These are phyloP conservation scores for Eonycteris spelaea DNA, from an alignment of 2,113 vertebrate species.

Conservation along the genomic window DNA sequence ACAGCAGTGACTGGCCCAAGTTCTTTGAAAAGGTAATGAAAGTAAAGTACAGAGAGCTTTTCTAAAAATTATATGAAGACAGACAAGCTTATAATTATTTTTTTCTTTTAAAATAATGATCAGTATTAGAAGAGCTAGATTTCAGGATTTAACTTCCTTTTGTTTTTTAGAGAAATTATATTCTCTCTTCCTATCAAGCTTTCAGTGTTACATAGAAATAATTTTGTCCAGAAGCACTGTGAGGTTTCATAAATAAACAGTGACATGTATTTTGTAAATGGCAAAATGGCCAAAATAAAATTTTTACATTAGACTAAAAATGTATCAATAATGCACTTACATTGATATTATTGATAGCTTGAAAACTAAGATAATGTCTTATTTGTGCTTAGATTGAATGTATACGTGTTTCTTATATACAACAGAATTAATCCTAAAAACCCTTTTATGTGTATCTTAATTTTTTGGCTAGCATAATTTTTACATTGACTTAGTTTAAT, in stretches of 20 bases:
- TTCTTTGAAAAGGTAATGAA: conserved; percentile 91
- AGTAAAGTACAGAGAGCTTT: not conserved
- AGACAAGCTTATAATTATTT: not conserved
- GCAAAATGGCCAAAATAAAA: not conserved
- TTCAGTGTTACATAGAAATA: not conserved
- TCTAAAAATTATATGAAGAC: not conserved
- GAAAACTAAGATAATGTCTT: not conserved
- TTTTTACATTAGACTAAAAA: not conserved
- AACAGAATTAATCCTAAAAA: not conserved
- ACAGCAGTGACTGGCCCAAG: conserved; percentile 93
- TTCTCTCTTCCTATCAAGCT: not conserved
- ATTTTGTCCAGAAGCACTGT: not conserved
- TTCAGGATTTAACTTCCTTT: not conserved
- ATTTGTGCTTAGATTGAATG: not conserved
- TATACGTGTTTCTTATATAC: not conserved
- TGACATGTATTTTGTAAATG: not conserved
- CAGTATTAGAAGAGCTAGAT: not conserved
- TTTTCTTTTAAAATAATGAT: conserved; percentile 7
- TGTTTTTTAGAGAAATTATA: conserved; percentile 26
- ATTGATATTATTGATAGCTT: not conserved
- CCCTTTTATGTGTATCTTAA: not conserved
- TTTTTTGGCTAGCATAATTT: conserved; percentile 27
- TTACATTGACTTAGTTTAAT: not conserved
- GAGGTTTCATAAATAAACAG: not conserved
- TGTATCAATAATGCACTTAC: not conserved